phyloP scores from a whole-genome alignment of 2,797 vertebrate genomes.

The Decapterus maruadsi region DNA sequence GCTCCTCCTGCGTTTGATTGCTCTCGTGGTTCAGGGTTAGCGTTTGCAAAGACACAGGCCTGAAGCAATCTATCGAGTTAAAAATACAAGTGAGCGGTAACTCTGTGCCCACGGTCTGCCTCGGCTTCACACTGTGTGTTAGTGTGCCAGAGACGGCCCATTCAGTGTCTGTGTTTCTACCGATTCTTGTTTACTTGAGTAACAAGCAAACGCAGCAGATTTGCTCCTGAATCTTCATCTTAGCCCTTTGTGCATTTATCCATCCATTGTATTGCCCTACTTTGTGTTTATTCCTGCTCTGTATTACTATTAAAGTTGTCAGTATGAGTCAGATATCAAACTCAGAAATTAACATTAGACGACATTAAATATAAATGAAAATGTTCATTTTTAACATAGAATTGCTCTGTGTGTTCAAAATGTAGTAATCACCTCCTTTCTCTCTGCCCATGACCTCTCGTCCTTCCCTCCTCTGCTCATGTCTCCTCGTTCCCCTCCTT shows the following conservation, averaged over 20 bases:
- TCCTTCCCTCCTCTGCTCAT: neutral
- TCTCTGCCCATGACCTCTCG: neutral
- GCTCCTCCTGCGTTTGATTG: neutral
- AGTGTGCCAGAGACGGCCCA: neutral
- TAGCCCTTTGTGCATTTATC: neutral
- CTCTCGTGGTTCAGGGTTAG: slow-evolving; percentile 18
- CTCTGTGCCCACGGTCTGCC: neutral
- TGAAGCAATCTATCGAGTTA: slow-evolving; percentile 10
- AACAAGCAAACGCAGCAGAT: neutral
- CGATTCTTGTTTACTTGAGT: neutral
- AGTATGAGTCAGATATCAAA: neutral
- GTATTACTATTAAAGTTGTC: neutral
- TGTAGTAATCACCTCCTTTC: neutral
- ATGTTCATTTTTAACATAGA: too few species aligned
- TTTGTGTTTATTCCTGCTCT: neutral
- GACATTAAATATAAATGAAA: too few species aligned
- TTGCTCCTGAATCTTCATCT: neutral
- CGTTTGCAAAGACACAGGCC: slow-evolving; percentile 8
- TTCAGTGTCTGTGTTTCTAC: too few species aligned
- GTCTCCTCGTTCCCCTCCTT: slow-evolving; percentile 10
- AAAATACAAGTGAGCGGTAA: neutral
- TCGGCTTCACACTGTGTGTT: neutral
- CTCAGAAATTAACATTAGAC: too few species aligned
- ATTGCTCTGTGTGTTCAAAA: slow-evolving; percentile 1
- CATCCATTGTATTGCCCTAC: neutral